Evolutionary conservation across 2,888 invertebrate genomes (phyloP).

Genomic region (Gasteruption jaculator): DNA sequence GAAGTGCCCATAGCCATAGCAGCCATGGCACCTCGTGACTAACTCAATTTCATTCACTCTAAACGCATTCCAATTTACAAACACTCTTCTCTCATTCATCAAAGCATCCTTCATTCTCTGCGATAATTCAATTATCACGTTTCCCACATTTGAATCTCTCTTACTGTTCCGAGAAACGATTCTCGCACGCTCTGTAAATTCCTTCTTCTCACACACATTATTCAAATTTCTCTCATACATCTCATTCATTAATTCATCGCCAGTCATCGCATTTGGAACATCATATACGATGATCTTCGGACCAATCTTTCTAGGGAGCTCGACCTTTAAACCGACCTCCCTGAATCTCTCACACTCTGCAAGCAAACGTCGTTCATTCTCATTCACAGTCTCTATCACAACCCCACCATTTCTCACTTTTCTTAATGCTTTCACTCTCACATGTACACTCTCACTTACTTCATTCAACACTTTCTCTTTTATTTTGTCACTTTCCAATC

Average conservation of each 20-base stretch:
- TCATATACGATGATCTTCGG: slow-evolving; percentile 3
- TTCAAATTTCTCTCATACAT: neutral
- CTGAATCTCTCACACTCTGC: neutral
- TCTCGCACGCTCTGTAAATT: neutral
- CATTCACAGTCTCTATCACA: slow-evolving; percentile 1
- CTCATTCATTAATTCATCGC: neutral
- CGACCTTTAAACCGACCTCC: slow-evolving; percentile 3
- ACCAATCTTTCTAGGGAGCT: slow-evolving; percentile 1
- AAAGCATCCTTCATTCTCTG: neutral
- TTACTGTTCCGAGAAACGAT: slow-evolving; percentile 1
- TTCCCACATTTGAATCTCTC: neutral
- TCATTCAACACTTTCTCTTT: slow-evolving; percentile 1
- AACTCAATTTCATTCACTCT: neutral
- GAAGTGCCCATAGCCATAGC: slow-evolving; percentile 8
- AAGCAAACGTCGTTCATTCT: neutral
- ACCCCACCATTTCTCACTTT: neutral
- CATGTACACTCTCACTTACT: neutral
- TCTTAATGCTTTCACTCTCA: slow-evolving; percentile 3
- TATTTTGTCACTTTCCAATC: neutral
- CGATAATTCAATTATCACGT: slow-evolving; percentile 12
- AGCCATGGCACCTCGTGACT: slow-evolving; percentile 8
- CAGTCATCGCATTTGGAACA: slow-evolving; percentile 8
- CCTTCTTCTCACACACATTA: neutral
- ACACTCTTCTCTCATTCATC: neutral
- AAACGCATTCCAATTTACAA: neutral